Evolutionary conservation across 2,888 invertebrate species (phyloP).

Genomic region (Latrodectus hesperus): DNA sequence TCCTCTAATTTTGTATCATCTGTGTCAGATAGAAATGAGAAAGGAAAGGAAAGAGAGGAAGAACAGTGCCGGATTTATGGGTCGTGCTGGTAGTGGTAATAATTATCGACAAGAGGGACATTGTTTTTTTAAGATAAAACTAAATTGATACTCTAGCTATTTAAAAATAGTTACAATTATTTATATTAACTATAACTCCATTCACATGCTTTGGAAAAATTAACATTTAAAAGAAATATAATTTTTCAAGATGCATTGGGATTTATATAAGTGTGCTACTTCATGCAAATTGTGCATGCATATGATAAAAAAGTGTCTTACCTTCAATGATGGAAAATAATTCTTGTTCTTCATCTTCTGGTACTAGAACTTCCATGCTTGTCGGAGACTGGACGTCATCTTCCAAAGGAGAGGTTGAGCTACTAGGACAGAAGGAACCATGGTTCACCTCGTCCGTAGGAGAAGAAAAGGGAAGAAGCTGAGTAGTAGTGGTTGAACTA

Average conservation of each 20-base stretch:
- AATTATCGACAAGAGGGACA: not conserved
- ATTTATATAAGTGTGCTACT: too few relatives aligned
- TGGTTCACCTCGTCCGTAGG: conserved; percentile 66
- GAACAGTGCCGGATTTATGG: conserved; percentile 15
- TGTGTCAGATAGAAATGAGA: conserved; percentile 38
- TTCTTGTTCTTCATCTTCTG: conserved; percentile 61
- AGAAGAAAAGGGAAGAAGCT: conserved; percentile 45
- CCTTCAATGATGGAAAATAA: conserved; percentile 67
- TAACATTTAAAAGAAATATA: too few relatives aligned
- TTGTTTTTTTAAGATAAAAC: not conserved
- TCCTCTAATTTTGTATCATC: conserved; percentile 53
- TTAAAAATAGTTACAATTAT: not conserved
- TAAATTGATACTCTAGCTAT: not conserved
- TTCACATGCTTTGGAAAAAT: too few relatives aligned
- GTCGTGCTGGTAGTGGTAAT: not conserved
- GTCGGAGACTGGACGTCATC: conserved; percentile 65
- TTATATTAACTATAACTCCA: too few relatives aligned
- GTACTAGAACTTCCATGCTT: conserved; percentile 64
- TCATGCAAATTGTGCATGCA: too few relatives aligned
- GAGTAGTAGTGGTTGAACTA: conserved; percentile 51
- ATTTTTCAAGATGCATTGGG: too few relatives aligned
- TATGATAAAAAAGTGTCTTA: conserved; percentile 21
- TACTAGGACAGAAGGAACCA: conserved; percentile 68
- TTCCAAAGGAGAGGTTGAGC: conserved; percentile 61
- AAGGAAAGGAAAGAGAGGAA: conserved; percentile 33